Percentiles rank a stretch among this genome's conserved stretches.
Conservation (phyloP, 1,140 invertebrate species). For the Drosophila micromelanica region DNA sequence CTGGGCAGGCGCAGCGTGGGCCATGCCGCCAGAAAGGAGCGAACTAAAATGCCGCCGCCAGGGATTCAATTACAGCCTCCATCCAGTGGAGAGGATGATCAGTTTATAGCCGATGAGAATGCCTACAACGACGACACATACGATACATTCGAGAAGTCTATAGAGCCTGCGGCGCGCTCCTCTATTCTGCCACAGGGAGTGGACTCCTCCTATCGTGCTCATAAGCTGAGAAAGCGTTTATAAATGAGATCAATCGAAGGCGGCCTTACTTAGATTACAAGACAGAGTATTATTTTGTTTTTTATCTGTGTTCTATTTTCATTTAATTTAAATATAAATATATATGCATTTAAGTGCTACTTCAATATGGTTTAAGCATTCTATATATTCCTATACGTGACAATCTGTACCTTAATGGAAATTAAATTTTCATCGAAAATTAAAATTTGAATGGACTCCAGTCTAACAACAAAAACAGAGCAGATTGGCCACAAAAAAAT, state of each 20-base stretch:
- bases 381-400: too few relatives aligned
- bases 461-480: too few relatives aligned
- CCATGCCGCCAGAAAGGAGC: slow-evolving; percentile 13
- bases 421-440: not conserved
- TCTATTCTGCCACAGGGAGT: slow-evolving; percentile 55
- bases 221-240: not conserved
- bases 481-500: too few relatives aligned
- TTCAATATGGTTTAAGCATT: not conserved
- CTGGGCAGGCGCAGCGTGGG: slow-evolving; percentile 58
- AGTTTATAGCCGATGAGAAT: slow-evolving; percentile 41
- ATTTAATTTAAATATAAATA: not conserved
- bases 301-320: not conserved
- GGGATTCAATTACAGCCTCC: slow-evolving; percentile 16
- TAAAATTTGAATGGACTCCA: not conserved
- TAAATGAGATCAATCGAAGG: not conserved
- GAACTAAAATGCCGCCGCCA: not conserved
- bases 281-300: slow-evolving; percentile 17
- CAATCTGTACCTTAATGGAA: not conserved
- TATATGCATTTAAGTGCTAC: not conserved
- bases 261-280: slow-evolving; percentile 2
- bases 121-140: slow-evolving; percentile 40
- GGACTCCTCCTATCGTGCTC: not conserved
- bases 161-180: slow-evolving; percentile 62
- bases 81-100: slow-evolving; percentile 26
- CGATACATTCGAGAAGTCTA: slow-evolving; percentile 59